Evolutionary conservation across 64 coral and sea anemone species (phyloP), one percentile per base, ranked within the genome.

Genomic region (Stylophora pistillata): DNA sequence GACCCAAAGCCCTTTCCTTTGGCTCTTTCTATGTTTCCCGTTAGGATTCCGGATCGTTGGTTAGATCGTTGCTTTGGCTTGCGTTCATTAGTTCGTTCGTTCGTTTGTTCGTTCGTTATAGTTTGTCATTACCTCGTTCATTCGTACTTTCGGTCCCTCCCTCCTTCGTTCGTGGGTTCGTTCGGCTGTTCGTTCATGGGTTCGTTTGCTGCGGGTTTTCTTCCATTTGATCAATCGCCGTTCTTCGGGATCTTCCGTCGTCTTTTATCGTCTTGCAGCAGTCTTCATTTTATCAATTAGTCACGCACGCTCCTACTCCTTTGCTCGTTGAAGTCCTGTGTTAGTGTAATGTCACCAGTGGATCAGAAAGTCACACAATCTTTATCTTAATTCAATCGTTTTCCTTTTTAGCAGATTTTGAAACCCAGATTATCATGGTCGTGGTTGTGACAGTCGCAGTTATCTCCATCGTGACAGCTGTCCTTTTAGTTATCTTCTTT

Each of bases 401-500:
- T 56, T 79, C 14, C 53, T n/a, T 30, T 70, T 55, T 31, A 70
- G 26, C 31, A 68, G 80, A 84, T 53, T 53, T 53, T n/a, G 13
- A 53, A 84, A 84, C 80, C 18, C 60, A 53, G 80, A 47, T 84
- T n/a, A 54, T 53, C 34, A 23, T 84, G 37, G 15, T 84, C 13
- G 61, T 84, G 13, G 60, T 69, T 3, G 80, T 84, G 12, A 54
- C 61, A 26, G n/a, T 84, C 69, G 60, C 34, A 14, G 32, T 84
- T 21, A 69, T 70, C 21, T 33, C 80, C 33, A 84, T 37, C 32
- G 9, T 84, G 30, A 55, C 80, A 84, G 80, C 33, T 23, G 80
- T 84, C 27, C 61, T 84, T 54, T 20, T 84, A 3, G 62, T 54
- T 37, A 84, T 84, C 21, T 84, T 84, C 34, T 84, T 84, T 65